Evolutionary conservation across 2,888 invertebrate genomes (phyloP).

Genomic region (Thalpophila matura): DNA sequence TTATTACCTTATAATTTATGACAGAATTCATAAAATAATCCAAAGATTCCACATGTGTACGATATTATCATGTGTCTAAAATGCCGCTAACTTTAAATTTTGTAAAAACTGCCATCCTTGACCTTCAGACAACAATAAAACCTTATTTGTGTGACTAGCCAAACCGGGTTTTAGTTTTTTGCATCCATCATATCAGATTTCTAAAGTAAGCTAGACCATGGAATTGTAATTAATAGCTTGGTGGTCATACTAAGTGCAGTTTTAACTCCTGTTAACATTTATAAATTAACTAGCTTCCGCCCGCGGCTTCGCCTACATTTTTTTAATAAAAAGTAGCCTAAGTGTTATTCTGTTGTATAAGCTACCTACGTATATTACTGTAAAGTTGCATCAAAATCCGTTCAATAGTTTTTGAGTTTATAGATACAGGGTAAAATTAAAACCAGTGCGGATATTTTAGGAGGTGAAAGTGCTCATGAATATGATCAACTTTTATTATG

Average conservation of each 20-base stretch:
- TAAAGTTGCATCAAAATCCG: too few relatives aligned
- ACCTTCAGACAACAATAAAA: constrained; percentile 57
- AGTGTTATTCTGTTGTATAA: too few relatives aligned
- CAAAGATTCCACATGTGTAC: constrained; percentile 9
- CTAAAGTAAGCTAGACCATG: not conserved
- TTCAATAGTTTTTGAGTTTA: too few relatives aligned
- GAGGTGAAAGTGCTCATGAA: too few relatives aligned
- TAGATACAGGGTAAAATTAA: too few relatives aligned
- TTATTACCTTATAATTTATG: too few relatives aligned
- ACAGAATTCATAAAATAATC: constrained; percentile 23
- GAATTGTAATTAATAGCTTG: not conserved
- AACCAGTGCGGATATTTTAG: too few relatives aligned
- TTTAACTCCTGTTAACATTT: not conserved
- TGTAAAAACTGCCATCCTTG: constrained; percentile 45
- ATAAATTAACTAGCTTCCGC: too few relatives aligned
- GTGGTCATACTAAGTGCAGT: not conserved
- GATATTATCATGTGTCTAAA: constrained; percentile 25
- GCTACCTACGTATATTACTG: too few relatives aligned
- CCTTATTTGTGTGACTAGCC: constrained; percentile 49
- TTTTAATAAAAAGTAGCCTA: too few relatives aligned
- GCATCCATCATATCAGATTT: constrained; percentile 45
- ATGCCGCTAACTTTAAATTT: constrained; percentile 23
- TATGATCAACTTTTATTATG: too few relatives aligned
- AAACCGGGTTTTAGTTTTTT: constrained; percentile 45
- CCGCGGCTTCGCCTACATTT: too few relatives aligned